Evolutionary conservation across 2,888 invertebrate genomes (phyloP), one percentile per base, ranked within the genome.

Genomic region (Aspidiotus destructor): DNA sequence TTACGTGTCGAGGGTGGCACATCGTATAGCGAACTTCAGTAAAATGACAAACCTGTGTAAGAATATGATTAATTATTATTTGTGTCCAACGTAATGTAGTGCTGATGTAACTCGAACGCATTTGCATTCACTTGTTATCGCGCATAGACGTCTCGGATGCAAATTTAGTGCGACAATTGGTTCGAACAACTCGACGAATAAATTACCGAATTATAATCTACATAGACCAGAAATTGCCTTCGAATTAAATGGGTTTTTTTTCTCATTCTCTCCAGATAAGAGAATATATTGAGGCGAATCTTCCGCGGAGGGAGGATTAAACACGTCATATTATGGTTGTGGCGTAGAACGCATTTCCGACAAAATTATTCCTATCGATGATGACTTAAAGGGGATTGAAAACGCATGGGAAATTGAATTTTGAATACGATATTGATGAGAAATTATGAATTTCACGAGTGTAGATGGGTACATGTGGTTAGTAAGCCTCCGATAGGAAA

Each of bases 161-260:
- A 48, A 48, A 48, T 48, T 28, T 48, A 48, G 48, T 48, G 48
- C n/a, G 48, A 48, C 48, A 48, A 48, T 48, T 48, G 48, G 48
- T 48, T 48, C n/a, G 11, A n/a, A 48, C 48, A 48, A 48, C n/a
- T 48, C 6, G 1, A 48, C 48, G 48, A 48, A 48, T 48, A 48
- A 48, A 48, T 48, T 48, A 48, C 48, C 11, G 2, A 13, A 48
- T 3, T 11, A n/a, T 48, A 48, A 48, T 48, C n/a, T 48, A 48
- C 48, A 48, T 48, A 48, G n/a, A 48, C 48, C 48, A 48, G 48
- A 6, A 48, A 48, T 48, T 48, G 11, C 11, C 48, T 13, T 13
- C 48, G 11, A 48, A n/a, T 48, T 48, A n/a, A n/a, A n/a, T 6
- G 2, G 1, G 1, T 28, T n/a, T 48, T 48, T 48, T 48, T 6